Percentiles rank a stretch among this genome's conserved stretches.
Evolutionary conservation across 1,140 invertebrate species (phyloP).

Genomic region (Aphelinus atriplicis): DNA sequence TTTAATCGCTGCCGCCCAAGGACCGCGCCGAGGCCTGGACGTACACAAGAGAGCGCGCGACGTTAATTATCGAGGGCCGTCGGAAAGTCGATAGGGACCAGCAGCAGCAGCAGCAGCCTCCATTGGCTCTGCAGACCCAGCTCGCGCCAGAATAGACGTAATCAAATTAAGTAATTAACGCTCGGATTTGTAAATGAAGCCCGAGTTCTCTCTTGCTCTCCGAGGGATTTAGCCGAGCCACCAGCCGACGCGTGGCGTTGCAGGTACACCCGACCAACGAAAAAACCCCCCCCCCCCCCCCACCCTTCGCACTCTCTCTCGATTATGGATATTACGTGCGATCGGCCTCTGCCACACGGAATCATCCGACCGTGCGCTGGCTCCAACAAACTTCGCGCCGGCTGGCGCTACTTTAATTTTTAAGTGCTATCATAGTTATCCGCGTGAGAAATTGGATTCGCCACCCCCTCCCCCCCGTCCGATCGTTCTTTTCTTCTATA

Average conservation of each 20-base stretch:
- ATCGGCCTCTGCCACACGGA: no score
- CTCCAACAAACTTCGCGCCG: no score
- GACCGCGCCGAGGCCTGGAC: not conserved
- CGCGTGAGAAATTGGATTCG: constrained; percentile 14
- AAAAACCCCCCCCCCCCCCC: no score
- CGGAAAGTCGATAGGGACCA: constrained; percentile 22
- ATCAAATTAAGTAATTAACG: constrained; percentile 43
- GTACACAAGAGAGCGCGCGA: not conserved
- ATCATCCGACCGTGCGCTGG: no score
- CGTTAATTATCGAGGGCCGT: constrained; percentile 33
- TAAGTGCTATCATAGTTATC: constrained; percentile 16
- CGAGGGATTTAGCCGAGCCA: not conserved
- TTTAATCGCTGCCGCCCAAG: constrained; percentile 28
- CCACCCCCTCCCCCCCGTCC: not conserved
- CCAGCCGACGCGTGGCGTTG: not conserved
- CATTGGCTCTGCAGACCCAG: not conserved
- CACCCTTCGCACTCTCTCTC: no score
- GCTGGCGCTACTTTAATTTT: constrained; percentile 15
- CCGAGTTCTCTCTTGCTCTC: not conserved
- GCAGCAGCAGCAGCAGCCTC: not conserved
- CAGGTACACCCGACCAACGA: not conserved
- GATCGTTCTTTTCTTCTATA: no score
- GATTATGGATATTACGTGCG: no score
- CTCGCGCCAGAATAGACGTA: constrained; percentile 30
- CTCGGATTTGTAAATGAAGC: constrained; percentile 42